A percentile compares a stretch with the other conserved stretches of the same genome.
Evolutionary conservation across 2,888 invertebrate species (phyloP).

Genomic region (Sinelater perroti): DNA sequence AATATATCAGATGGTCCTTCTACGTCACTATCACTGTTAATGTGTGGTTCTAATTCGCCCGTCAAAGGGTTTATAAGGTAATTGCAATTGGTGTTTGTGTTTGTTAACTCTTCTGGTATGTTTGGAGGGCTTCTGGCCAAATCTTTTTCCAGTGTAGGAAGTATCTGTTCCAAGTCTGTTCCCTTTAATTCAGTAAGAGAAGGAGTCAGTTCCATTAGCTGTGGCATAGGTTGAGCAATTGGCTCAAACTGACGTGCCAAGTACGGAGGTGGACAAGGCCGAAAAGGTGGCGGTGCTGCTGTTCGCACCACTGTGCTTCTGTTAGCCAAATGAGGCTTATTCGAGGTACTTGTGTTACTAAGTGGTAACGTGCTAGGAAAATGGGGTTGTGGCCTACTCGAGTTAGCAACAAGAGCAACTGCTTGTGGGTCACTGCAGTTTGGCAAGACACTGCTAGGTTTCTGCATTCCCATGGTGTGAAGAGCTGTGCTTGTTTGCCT

Average conservation of each 20-base stretch:
- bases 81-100: slow-evolving; percentile 74
- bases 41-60: slow-evolving; percentile 83
- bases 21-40: slow-evolving; percentile 66
- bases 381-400: slow-evolving; percentile 16
- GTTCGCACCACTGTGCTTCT: slow-evolving; percentile 45
- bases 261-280: slow-evolving; percentile 52
- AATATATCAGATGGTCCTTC: slow-evolving; percentile 58
- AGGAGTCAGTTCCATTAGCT: slow-evolving; percentile 56
- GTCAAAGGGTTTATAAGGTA: slow-evolving; percentile 91
- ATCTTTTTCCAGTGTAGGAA: slow-evolving; percentile 70
- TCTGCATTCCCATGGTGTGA: slow-evolving; percentile 17
- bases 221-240: slow-evolving; percentile 48
- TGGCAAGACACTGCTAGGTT: slow-evolving; percentile 7
- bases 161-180: slow-evolving; percentile 70
- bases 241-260: slow-evolving; percentile 45
- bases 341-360: slow-evolving; percentile 13
- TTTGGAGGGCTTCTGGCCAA: slow-evolving; percentile 64
- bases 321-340: slow-evolving; percentile 7
- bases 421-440: slow-evolving; percentile 22
- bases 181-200: slow-evolving; percentile 59
- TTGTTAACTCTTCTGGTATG: slow-evolving; percentile 65
- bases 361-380: slow-evolving; percentile 17
- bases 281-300: slow-evolving; percentile 60
- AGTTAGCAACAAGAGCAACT: slow-evolving; percentile 14
- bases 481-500: slow-evolving; percentile 22